phyloP scores from a whole-genome alignment of 2,113 vertebrate species.

The Taxidea taxus region DNA sequence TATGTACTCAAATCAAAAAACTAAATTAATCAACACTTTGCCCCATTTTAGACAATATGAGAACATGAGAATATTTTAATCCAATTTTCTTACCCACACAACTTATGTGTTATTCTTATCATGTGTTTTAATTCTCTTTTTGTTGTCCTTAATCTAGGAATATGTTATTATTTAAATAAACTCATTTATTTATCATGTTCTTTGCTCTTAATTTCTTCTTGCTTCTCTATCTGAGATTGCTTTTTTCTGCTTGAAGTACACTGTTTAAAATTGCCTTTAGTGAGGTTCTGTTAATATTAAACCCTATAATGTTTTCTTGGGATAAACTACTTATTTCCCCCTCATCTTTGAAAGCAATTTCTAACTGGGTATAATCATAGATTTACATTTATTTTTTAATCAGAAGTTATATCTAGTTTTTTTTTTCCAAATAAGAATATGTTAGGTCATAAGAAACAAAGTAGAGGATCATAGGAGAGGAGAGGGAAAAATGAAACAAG shows the following conservation, averaged over 20 bases:
- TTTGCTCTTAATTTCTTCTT: neutral
- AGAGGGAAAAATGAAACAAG: no score
- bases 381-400: neutral
- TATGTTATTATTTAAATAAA: neutral
- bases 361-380: neutral
- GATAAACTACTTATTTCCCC: neutral
- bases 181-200: neutral
- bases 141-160: neutral
- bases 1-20: neutral
- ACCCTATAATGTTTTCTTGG: neutral
- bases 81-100: neutral
- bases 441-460: neutral
- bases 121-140: neutral
- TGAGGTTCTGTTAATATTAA: neutral
- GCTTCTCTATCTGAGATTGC: neutral
- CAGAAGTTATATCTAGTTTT: neutral
- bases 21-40: neutral
- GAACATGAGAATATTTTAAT: neutral
- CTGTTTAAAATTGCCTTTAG: neutral
- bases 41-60: neutral
- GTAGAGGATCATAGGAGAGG: no score
- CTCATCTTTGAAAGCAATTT: neutral
- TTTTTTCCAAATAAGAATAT: neutral
- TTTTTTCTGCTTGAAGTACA: neutral
- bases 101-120: neutral